Evolutionary conservation across 2,113 vertebrate genomes (phyloP).

Genomic region (Platysternon megacephalum): DNA sequence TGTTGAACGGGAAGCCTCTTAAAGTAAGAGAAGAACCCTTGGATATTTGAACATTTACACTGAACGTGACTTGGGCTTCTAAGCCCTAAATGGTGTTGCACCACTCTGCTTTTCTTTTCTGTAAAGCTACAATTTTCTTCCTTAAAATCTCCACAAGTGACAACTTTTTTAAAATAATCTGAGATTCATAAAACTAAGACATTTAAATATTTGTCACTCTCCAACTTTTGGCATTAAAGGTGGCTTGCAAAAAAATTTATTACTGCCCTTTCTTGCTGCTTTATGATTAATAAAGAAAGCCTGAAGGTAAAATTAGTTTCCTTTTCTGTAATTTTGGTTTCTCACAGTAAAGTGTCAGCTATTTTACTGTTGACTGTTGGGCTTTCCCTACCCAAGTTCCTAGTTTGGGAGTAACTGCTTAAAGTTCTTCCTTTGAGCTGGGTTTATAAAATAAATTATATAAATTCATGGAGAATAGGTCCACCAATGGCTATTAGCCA

Average conservation of each 20-base stretch:
- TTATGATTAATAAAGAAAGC: background rate
- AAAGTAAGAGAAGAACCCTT: background rate
- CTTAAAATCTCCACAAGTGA: background rate
- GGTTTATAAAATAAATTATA: background rate
- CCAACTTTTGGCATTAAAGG: background rate
- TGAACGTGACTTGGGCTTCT: background rate
- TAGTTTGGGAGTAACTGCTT: background rate
- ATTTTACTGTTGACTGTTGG: background rate
- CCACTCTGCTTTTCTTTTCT: fast-evolving
- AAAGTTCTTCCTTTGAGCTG: background rate
- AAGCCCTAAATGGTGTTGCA: fast-evolving
- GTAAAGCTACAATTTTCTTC: fast-evolving
- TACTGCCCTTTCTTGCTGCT: background rate
- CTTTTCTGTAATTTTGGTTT: background rate
- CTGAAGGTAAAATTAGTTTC: background rate
- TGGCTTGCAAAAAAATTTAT: background rate
- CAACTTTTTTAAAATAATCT: background rate
- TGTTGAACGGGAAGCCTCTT: background rate
- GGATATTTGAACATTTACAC: background rate
- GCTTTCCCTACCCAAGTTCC: background rate
- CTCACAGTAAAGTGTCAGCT: background rate
- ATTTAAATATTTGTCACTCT: background rate
- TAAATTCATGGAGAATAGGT: background rate
- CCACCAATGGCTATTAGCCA: background rate
- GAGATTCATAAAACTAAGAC: background rate